phyloP scores from a whole-genome alignment of 1,140 invertebrate genomes.

The Anthonomus grandis region DNA sequence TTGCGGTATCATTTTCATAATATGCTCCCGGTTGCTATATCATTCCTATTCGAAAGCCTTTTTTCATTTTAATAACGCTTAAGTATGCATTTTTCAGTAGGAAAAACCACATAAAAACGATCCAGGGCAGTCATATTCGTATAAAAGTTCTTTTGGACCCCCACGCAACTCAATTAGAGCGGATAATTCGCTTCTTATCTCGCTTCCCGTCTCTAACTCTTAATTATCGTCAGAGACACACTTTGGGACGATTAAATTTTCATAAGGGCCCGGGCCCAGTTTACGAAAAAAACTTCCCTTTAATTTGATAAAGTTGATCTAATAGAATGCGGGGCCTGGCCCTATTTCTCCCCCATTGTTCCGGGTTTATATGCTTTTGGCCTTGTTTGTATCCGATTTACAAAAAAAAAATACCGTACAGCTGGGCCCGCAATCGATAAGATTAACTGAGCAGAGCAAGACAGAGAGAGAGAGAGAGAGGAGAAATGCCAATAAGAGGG shows the following conservation, averaged over 20 bases:
- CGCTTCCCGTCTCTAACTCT: constrained; percentile 17
- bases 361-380: constrained; percentile 15
- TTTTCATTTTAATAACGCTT: too few species aligned
- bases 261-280: constrained; percentile 10
- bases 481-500: too few species aligned
- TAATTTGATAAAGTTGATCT: constrained; percentile 28
- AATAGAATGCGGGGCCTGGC: constrained; percentile 23
- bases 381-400: constrained; percentile 18
- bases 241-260: constrained; percentile 27
- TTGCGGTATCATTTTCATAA: too few species aligned
- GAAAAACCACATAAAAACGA: too few species aligned
- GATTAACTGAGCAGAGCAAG: too few species aligned
- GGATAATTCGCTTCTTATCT: constrained; percentile 17
- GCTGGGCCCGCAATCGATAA: constrained; percentile 13
- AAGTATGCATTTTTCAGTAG: too few species aligned
- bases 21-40: too few species aligned
- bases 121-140: too few species aligned
- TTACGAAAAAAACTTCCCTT: constrained; percentile 13
- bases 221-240: constrained; percentile 24
- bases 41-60: too few species aligned
- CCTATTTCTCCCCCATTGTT: constrained; percentile 16
- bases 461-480: too few species aligned
- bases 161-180: constrained; percentile 20
- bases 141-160: too few species aligned
- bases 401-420: constrained; percentile 17